Evolutionary conservation across 2,113 vertebrate genomes (phyloP).

Genomic region (Puntigrus tetrazona): DNA sequence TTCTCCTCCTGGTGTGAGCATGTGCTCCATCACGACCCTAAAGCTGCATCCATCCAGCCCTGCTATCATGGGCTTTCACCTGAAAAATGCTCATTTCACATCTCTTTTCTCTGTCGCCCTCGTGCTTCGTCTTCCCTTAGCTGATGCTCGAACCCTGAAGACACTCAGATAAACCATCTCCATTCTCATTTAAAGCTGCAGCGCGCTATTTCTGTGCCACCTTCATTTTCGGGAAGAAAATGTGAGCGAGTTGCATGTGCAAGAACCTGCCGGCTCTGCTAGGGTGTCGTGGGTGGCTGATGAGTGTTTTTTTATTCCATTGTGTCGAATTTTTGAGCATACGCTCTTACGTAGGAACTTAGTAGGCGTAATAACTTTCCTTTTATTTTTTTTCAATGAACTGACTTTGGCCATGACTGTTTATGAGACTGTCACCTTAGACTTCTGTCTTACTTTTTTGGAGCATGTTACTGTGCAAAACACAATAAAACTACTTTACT

Average conservation of each 20-base stretch:
- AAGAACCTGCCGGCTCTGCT: not conserved
- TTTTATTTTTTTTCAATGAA: not conserved
- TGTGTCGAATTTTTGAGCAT: not conserved
- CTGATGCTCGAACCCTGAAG: not conserved
- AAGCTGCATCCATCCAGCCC: not conserved
- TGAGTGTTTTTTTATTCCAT: not conserved
- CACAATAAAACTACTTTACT: not conserved
- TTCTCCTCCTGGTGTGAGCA: not conserved
- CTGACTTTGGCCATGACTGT: not conserved
- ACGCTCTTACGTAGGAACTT: not conserved
- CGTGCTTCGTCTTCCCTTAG: not conserved
- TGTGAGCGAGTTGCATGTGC: not conserved
- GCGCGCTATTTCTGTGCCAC: not conserved
- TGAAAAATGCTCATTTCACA: constrained; percentile 26
- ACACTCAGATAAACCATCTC: not conserved
- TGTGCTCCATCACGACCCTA: constrained; percentile 11
- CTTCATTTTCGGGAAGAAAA: not conserved
- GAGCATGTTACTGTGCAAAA: not conserved
- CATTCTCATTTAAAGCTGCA: not conserved
- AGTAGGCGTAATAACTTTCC: not conserved
- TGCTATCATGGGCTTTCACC: not conserved
- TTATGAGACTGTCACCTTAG: not conserved
- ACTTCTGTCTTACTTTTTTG: not conserved
- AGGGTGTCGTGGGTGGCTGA: not conserved
- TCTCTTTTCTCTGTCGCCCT: not conserved